Base-by-base conservation (phyloP, 64 coral and sea anemone species). In the Montipora capricornis region DNA sequence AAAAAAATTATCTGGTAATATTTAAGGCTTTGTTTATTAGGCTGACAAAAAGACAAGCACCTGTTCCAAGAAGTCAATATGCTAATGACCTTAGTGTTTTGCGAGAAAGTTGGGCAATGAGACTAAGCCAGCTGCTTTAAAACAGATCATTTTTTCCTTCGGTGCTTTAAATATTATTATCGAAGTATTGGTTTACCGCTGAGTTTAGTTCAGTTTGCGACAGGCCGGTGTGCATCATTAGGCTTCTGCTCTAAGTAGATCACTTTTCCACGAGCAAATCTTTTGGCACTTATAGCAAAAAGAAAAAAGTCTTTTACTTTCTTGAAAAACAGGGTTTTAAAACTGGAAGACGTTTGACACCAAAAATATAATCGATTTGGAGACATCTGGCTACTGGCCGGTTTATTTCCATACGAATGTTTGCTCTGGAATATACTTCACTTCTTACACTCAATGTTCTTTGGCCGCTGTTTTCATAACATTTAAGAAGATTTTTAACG, bases 401-500 rank as follows among this genome's bases (percentile, higher is more conserved):
- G 11, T 76, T 0, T 78, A 49, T 78, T 78, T 78, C 76, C 17
- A 78, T 78, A n/a, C 76, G 45, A 78, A 78, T 78, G 64, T 5
- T 13, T 8, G 14, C 8, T 77, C 75, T 46, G 5, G 44, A 37
- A 77, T 9, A 3, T 2, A 2, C 37, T 74, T 74, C n/a, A 9
- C 71, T 71, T 71, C 68, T 37, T 37, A 37, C 37, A 37, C 53
- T 57, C 53, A 57, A 57, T 57, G 53, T 6, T 8, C 11, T 11
- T 57, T 57, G 6, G 53, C 53, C 2, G 53, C 53, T 57, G 6
- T 64, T 64, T 64, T 3, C 13, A 7, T 64, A 64, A 3, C 61
- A 14, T 64, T 64, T 57, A 11, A 57, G 14, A 16, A 64, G 14
- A 4, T 64, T 64, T 11, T 64, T 64, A 14, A 64, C 14, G 61